Evolutionary conservation across 2,797 vertebrate species (phyloP).

Genomic region (Fundulus diaphanus): DNA sequence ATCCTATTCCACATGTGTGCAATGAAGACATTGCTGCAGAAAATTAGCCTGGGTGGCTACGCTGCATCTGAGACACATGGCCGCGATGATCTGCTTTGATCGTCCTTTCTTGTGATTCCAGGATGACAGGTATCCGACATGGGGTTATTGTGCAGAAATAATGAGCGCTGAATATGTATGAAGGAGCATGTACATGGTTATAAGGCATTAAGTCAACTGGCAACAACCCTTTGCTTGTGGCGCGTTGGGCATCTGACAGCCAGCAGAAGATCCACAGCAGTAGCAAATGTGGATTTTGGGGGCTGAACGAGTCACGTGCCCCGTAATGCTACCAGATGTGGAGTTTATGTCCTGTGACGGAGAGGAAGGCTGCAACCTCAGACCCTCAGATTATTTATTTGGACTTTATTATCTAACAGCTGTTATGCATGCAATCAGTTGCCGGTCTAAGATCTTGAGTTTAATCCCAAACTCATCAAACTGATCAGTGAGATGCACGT

Average conservation of each 20-base stretch:
- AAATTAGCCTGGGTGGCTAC: constrained; percentile 66
- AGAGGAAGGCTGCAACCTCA: constrained; percentile 24
- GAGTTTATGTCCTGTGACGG: constrained; percentile 31
- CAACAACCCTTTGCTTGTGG: constrained; percentile 25
- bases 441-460: background rate
- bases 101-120: constrained; percentile 26
- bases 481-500: background rate
- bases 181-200: constrained; percentile 30
- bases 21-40: constrained; percentile 43
- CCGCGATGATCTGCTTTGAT: constrained; percentile 61
- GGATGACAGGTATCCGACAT: constrained; percentile 59
- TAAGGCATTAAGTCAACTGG: constrained; percentile 35
- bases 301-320: constrained; percentile 21
- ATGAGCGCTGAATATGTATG: constrained; percentile 63
- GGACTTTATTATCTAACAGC: constrained; percentile 9
- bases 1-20: constrained; percentile 53
- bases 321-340: constrained; percentile 40
- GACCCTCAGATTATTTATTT: constrained; percentile 32
- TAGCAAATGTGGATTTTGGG: constrained; percentile 9
- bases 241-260: constrained; percentile 13
- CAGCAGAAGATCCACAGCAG: constrained; percentile 2
- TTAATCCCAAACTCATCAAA: background rate
- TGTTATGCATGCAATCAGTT: constrained; percentile 2
- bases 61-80: constrained; percentile 47
- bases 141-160: constrained; percentile 49